phyloP scores from a whole-genome alignment of 1,140 invertebrate genomes.

The Acromyrmex echinatior region DNA sequence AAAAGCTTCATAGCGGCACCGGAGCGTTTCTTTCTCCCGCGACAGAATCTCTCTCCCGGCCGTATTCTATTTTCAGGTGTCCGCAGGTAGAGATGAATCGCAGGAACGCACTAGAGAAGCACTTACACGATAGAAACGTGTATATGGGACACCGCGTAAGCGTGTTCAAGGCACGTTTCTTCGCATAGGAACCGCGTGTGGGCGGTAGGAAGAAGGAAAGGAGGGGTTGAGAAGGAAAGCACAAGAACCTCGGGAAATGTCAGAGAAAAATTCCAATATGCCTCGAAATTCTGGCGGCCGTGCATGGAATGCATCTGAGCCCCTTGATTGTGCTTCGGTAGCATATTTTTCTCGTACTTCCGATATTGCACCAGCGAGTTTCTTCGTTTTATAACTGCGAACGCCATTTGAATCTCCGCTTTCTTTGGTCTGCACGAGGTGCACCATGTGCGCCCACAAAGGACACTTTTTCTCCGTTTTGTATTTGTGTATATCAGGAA shows the following conservation, averaged over 20 bases:
- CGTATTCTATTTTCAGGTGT: constrained; percentile 70
- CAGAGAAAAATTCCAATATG: constrained; percentile 82
- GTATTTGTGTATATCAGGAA: constrained; percentile 1
- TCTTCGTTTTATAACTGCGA: constrained; percentile 72
- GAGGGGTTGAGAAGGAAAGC: constrained; percentile 42
- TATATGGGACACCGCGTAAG: constrained; percentile 70
- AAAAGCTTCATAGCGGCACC: background rate
- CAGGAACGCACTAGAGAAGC: constrained; percentile 62
- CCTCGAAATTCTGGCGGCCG: constrained; percentile 78
- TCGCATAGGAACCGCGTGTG: constrained; percentile 42
- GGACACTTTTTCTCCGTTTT: constrained; percentile 33
- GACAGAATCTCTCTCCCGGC: background rate
- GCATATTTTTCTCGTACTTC: constrained; percentile 81
- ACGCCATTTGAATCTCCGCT: constrained; percentile 47
- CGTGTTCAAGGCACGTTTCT: constrained; percentile 70
- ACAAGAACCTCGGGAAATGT: constrained; percentile 66
- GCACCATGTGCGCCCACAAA: constrained; percentile 60
- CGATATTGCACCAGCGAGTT: constrained; percentile 76
- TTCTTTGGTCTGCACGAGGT: constrained; percentile 21
- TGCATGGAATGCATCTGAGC: constrained; percentile 80
- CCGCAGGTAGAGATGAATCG: constrained; percentile 67
- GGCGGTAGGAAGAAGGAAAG: background rate
- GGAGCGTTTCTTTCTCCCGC: constrained; percentile 38
- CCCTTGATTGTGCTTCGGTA: constrained; percentile 82
- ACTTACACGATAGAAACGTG: constrained; percentile 60